Base-by-base conservation (phyloP, 2,888 invertebrate genomes). In the Seladonia tumulorum region DNA sequence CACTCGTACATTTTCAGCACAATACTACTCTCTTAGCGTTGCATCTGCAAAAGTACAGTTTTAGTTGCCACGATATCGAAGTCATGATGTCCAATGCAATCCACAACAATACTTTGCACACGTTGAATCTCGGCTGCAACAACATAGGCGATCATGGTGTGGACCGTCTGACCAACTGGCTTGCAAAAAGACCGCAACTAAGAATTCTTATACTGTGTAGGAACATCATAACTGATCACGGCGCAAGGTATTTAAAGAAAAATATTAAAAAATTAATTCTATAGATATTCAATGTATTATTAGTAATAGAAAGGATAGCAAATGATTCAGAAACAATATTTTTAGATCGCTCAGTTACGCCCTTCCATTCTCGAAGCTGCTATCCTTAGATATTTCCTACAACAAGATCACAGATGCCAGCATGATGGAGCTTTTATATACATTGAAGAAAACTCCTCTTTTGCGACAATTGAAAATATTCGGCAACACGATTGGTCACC, bases 91-190 rank as follows among this genome's bases (percentile, higher is more conserved):
- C 95, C 71, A 96, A 97, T 10, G 94, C 97, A 72, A 92, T 94
- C 22, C 89, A 91, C 1, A 97, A 97, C 90, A 94, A 92, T 2
- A 95, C 96, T 0, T 91, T 97, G n/a, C 88, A 96, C 29, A 95
- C 96, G 78, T 92, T 97, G 47, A 96, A 97, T 94, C 92, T 97
- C 18, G 96, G 95, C 0, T 96, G 95, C 81, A 97, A 97, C 88
- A 95, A 95, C 86, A 96, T 97, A 25, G 96, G 96, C 0, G 96
- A 97, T 92, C 95, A 96, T 74, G 97, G 97, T 0, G 95, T 96
- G 0, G 96, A 96, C 83, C 88, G 96, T 77, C 82, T 97, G 35
- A 95, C 95, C 0, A 94, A 95, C 85, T 97, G 96, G 95, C 93
- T 97, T 63, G 90, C 94, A 5, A 95, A 95, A 81, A 94, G 95